Conservation (phyloP, 2,113 vertebrate species). For the Muntiacus reevesi region DNA sequence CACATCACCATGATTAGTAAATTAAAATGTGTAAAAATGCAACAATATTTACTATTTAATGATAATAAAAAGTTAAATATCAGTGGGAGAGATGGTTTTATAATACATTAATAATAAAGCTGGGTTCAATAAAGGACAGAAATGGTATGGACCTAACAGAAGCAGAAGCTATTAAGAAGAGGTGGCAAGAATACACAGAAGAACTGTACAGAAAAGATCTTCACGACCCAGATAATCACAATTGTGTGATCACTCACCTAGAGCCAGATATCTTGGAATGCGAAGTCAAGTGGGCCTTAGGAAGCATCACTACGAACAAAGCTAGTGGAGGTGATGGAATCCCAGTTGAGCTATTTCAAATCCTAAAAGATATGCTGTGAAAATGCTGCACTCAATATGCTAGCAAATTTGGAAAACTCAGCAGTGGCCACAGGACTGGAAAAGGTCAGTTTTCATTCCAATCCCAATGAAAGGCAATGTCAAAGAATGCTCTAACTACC, state of each 20-base stretch:
- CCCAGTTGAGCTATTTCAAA: background rate
- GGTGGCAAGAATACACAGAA: background rate
- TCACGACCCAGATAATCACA: background rate
- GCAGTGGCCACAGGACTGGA: background rate
- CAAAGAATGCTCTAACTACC: background rate
- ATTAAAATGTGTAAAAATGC: background rate
- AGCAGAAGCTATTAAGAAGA: background rate
- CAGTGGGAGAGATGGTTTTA: background rate
- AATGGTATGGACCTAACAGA: background rate
- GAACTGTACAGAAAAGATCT: background rate
- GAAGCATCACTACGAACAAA: background rate
- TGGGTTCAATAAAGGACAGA: background rate
- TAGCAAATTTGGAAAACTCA: background rate
- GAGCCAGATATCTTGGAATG: too few species aligned
- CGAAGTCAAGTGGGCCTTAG: too few species aligned
- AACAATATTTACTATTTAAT: background rate
- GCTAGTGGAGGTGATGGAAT: background rate
- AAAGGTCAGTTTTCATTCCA: background rate
- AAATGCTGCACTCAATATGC: background rate
- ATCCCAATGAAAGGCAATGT: accelerated
- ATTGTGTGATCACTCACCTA: too few species aligned
- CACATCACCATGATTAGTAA: background rate
- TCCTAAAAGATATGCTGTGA: background rate
- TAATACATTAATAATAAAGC: background rate
- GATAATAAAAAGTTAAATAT: background rate